Evolutionary conservation across 2,888 invertebrate species (phyloP), one percentile per base, ranked within the genome.

Genomic region (Argyresthia albistria): DNA sequence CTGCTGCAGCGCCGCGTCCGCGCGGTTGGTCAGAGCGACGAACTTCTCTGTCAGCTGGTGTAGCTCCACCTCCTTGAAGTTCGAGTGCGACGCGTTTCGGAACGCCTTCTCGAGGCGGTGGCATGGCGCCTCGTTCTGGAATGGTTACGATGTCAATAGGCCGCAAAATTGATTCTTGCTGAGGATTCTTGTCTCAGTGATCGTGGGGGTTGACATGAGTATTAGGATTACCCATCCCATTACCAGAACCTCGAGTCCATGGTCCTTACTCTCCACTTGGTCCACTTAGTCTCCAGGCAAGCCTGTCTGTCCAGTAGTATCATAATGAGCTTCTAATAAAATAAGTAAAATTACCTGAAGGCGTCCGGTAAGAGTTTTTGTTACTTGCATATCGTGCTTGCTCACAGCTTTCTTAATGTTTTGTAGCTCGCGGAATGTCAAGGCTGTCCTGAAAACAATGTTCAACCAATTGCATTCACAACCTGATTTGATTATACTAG

Each of bases 401-500:
- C 77, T 73, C 60, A 87, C 73, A 35, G 88, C 72, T 46, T 83
- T 81, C 64, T 91, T 89, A 59, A 91, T 80, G 59, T 76, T 88
- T 64, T 88, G 84, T 51, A 91, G 68, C 62, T 90, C 90, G 56
- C 84, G 84, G 62, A 89, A 88, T 61, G 88, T 89, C 14, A 84
- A 78, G 16, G 82, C 76, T 56, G 89, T 89, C 66, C 91, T 91
- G 70, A 54, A n/a, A 86, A 25, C 25, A 25, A 25, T 25, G 25
- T 25, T 25, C 25, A 25, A 25, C 25, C 25, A 25, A 25, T 25
- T 25, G 6, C 25, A 25, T 4, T 4, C 6, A 25, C 25, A 25
- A 25, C 25, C 25, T 25, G 25, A 25, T 25, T 2, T 25, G 25
- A 25, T 25, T 25, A 6, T 6, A 25, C 25, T 25, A n/a, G n/a